phyloP scores from a whole-genome alignment of 2,797 vertebrate species.

The Ficedula albicollis region DNA sequence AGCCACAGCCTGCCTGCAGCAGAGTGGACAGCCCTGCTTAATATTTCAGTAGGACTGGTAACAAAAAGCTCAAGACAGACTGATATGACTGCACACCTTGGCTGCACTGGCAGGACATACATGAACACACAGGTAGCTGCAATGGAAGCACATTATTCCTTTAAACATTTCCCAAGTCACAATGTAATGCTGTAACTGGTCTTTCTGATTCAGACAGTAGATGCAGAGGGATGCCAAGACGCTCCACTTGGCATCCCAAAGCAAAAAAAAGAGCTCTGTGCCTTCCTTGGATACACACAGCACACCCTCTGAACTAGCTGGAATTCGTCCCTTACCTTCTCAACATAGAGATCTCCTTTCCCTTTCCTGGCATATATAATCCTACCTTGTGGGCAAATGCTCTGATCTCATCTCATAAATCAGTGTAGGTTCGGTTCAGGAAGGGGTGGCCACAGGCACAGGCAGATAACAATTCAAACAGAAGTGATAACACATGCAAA shows the following conservation, averaged over 20 bases:
- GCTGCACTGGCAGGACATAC: background rate
- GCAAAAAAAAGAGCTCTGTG: background rate
- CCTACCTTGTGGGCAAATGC: conserved; percentile 42
- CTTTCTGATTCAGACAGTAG: background rate
- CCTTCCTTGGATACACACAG: background rate
- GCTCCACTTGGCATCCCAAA: background rate
- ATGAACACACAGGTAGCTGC: background rate
- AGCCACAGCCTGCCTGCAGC: background rate
- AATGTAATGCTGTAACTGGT: background rate
- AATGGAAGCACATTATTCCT: background rate
- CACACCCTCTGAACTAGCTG: conserved; percentile 32
- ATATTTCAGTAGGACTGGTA: background rate
- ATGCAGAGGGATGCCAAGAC: background rate
- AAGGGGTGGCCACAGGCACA: conserved; percentile 48
- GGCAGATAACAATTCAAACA: conserved; percentile 50
- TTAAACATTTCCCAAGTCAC: background rate
- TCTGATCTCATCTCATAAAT: conserved; percentile 57
- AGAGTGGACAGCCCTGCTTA: background rate
- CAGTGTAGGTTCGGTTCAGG: conserved; percentile 13
- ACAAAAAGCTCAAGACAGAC: background rate
- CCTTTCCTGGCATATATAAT: conserved; percentile 39
- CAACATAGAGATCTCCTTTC: background rate
- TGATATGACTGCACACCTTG: background rate
- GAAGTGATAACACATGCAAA: conserved; percentile 35
- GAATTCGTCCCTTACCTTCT: background rate